Evolutionary conservation across 1,140 invertebrate genomes (phyloP).

Genomic region (Caenorhabditis latens): DNA sequence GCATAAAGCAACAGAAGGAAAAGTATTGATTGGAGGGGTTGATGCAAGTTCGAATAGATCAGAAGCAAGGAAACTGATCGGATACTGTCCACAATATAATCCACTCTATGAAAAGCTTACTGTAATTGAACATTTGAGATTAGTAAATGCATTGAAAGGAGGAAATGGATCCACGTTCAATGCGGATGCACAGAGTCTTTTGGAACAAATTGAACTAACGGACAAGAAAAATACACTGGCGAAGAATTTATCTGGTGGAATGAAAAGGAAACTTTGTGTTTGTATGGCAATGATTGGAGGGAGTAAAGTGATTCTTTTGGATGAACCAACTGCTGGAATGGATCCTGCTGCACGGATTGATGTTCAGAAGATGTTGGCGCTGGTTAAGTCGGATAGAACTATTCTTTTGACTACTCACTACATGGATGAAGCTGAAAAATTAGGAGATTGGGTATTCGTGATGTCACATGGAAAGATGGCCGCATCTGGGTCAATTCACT

Average conservation of each 20-base stretch:
- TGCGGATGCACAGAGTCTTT: constrained; percentile 72
- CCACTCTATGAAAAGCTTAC: constrained; percentile 79
- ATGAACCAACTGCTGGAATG: constrained; percentile 82
- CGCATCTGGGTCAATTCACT: constrained; percentile 83
- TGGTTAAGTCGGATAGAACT: constrained; percentile 78
- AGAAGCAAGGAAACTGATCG: constrained; percentile 68
- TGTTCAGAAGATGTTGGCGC: constrained; percentile 78
- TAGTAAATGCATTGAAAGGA: constrained; percentile 78
- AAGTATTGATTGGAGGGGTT: constrained; percentile 44
- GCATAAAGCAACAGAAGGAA: constrained; percentile 42
- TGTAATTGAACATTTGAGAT: constrained; percentile 79
- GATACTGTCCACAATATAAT: constrained; percentile 79
- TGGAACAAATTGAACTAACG: constrained; percentile 40
- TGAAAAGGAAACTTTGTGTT: constrained; percentile 80
- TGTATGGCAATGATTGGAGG: constrained; percentile 80
- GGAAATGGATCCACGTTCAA: constrained; percentile 54
- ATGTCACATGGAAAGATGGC: constrained; percentile 82
- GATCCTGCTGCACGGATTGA: constrained; percentile 80
- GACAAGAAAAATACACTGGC: constrained; percentile 57
- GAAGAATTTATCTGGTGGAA: constrained; percentile 79
- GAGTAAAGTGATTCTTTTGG: constrained; percentile 79
- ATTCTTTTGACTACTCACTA: constrained; percentile 95
- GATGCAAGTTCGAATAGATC: constrained; percentile 20
- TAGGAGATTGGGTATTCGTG: constrained; percentile 83
- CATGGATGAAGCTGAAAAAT: constrained; percentile 96